These are phyloP conservation scores for Siderastrea siderea DNA, from an alignment of 92 coral and sea anemone genomes.

Conservation along the genomic window DNA sequence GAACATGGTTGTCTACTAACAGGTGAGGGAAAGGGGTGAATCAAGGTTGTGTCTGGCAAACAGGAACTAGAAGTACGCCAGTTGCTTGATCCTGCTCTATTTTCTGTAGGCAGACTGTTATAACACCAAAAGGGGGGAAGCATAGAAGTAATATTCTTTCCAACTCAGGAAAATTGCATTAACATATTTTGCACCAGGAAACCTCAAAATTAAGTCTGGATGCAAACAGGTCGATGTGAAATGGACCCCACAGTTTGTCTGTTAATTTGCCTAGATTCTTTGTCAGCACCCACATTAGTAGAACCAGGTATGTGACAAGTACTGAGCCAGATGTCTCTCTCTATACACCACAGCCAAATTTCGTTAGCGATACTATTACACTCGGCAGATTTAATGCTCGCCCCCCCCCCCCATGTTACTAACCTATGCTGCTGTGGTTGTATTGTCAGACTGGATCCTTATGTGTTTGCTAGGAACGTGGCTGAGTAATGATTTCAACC, in stretches of 20 bases:
- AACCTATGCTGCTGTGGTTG: conserved; percentile 48
- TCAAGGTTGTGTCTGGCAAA: conserved; percentile 64
- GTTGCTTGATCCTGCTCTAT: conserved; percentile 50
- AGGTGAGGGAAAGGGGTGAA: conserved; percentile 53
- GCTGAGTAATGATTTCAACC: conserved; percentile 40
- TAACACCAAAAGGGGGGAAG: conserved; percentile 54
- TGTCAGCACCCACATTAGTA: conserved; percentile 47
- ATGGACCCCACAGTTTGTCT: conserved; percentile 47
- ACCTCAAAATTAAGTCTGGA: conserved; percentile 52
- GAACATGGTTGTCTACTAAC: conserved; percentile 21
- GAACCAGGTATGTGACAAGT: conserved; percentile 56
- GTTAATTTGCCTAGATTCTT: conserved; percentile 15
- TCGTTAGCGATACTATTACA: conserved; percentile 46
- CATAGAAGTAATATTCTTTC: conserved; percentile 35
- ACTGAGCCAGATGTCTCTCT: conserved; percentile 54
- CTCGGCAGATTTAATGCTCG: conserved; percentile 9
- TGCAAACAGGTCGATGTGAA: conserved; percentile 35
- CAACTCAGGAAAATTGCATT: conserved; percentile 37
- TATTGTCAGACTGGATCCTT: conserved; percentile 42
- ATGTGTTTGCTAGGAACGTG: neutral
- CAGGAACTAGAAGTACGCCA: conserved; percentile 53
- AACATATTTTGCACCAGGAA: conserved; percentile 21
- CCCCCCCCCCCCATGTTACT: conserved; percentile 30
- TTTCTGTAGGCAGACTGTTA: conserved; percentile 43
- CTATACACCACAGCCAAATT: conserved; percentile 38